A percentile compares a stretch with the other conserved stretches of the same genome.
These are phyloP conservation scores for Gymnoscelis rufifasciata DNA, from an alignment of 2,888 invertebrate species.

Conservation along the genomic window DNA sequence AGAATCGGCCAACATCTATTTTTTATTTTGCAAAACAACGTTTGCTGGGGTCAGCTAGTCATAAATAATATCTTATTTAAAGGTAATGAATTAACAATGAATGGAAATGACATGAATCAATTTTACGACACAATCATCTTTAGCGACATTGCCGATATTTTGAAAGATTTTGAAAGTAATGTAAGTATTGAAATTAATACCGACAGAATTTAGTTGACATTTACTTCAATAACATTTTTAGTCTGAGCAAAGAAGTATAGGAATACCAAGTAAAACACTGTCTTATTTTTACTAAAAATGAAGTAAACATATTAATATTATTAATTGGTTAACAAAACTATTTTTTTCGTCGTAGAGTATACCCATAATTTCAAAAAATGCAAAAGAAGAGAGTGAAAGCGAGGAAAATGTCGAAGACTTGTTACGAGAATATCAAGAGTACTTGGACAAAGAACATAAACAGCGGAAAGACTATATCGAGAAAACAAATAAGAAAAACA, in stretches of 20 bases:
- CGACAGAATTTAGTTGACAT: too few relatives aligned
- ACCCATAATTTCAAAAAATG: conserved; percentile 39
- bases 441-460: conserved; percentile 64
- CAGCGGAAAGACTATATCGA: conserved; percentile 53
- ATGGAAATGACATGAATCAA: conserved; percentile 53
- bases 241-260: too few relatives aligned
- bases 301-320: too few relatives aligned
- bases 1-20: too few relatives aligned
- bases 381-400: conserved; percentile 55
- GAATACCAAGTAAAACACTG: too few relatives aligned
- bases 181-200: conserved; percentile 37
- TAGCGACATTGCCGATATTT: conserved; percentile 63
- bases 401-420: conserved; percentile 63
- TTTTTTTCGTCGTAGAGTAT: conserved; percentile 43
- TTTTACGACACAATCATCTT: conserved; percentile 63
- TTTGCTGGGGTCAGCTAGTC: too few relatives aligned
- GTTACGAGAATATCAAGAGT: conserved; percentile 61
- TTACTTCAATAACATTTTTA: too few relatives aligned
- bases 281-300: too few relatives aligned
- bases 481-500: conserved; percentile 59
- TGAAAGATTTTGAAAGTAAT: conserved; percentile 59
- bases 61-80: too few relatives aligned
- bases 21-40: too few relatives aligned
- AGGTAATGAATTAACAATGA: conserved; percentile 29
- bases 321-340: background rate